phyloP scores from a whole-genome alignment of 2,888 invertebrate genomes.

The Hesperia comma region DNA sequence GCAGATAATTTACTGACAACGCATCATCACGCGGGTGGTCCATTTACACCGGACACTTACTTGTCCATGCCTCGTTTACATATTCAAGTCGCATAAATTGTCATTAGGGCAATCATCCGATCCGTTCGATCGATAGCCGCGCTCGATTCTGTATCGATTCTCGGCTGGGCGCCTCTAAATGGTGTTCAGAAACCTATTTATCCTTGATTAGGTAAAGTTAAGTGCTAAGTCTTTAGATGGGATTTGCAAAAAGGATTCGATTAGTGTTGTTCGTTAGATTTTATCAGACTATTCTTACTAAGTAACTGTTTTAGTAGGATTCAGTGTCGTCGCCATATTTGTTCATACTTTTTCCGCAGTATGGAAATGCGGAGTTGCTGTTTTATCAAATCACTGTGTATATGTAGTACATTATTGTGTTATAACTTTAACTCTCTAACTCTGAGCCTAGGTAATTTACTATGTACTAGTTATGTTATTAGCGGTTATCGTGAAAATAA shows the following conservation, averaged over 20 bases:
- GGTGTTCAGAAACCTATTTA: constrained; percentile 53
- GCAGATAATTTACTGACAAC: constrained; percentile 46
- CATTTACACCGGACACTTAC: constrained; percentile 62
- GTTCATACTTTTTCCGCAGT: neutral
- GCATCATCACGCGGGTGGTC: constrained; percentile 65
- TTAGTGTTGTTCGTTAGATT: constrained; percentile 5
- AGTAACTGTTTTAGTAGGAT: neutral
- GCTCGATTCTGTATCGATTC: constrained; percentile 64
- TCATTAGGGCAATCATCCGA: constrained; percentile 78
- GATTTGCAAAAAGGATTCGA: constrained; percentile 10
- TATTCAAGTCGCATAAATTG: constrained; percentile 79
- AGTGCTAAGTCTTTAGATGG: constrained; percentile 9
- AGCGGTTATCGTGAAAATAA: no score
- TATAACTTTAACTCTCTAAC: no score
- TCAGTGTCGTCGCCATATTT: neutral
- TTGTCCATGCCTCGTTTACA: constrained; percentile 72
- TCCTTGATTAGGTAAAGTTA: constrained; percentile 34
- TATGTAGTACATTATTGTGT: no score
- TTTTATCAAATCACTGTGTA: no score
- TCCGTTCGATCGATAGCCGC: constrained; percentile 68
- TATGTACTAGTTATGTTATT: no score
- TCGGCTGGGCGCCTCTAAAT: constrained; percentile 63
- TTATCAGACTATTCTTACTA: neutral
- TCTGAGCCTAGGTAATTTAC: no score
- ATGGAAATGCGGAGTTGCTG: neutral